Evolutionary conservation across 2,113 vertebrate genomes (phyloP).

Genomic region (Capreolus pygargus): DNA sequence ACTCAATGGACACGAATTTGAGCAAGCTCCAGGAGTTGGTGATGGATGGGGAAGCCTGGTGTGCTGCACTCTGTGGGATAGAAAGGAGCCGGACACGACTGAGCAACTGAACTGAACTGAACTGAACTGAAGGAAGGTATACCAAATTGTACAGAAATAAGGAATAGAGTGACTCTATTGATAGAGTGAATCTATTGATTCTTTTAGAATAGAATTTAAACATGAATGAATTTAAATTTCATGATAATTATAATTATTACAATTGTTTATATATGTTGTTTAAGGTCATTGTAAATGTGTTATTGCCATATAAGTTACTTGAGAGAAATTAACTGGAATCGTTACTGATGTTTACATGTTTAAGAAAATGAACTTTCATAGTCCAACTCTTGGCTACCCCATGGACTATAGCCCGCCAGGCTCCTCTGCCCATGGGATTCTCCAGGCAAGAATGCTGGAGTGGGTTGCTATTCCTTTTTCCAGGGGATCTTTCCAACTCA

Average conservation of each 20-base stretch:
- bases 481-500: background rate
- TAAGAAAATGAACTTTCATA: background rate
- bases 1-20: background rate
- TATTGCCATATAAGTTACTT: background rate
- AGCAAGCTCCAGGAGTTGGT: background rate
- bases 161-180: background rate
- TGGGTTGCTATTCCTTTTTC: background rate
- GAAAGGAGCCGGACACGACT: fast-evolving
- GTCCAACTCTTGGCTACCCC: background rate
- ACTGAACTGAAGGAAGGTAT: background rate
- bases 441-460: background rate
- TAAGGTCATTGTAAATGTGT: background rate
- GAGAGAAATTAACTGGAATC: background rate
- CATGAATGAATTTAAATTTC: background rate
- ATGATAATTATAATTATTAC: background rate
- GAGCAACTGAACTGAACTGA: background rate
- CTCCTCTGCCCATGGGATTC: background rate
- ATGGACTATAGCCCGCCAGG: background rate
- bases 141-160: background rate
- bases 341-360: background rate
- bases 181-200: background rate
- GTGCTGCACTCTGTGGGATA: background rate
- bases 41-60: background rate
- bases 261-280: background rate
- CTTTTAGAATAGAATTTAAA: background rate